These are phyloP conservation scores for Drosophila carrolli DNA, from an alignment of 1,140 invertebrate species.

Conservation along the genomic window DNA sequence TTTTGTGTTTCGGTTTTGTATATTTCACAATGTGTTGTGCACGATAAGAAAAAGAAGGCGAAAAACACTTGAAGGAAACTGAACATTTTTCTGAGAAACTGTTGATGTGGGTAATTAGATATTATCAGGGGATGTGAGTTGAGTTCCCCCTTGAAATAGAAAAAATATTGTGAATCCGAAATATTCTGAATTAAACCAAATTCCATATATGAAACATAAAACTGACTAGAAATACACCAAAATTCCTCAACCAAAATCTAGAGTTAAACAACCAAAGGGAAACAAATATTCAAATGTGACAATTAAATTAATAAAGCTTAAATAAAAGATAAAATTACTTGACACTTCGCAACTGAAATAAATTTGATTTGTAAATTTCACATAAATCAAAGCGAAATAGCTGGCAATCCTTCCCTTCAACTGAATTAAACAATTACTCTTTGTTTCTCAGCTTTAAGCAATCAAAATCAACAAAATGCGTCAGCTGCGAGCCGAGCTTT, in stretches of 20 bases:
- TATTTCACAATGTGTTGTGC: slow-evolving; percentile 2
- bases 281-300: slow-evolving; percentile 25
- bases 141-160: not conserved
- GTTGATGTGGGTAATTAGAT: slow-evolving; percentile 51
- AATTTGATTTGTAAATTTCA: slow-evolving; percentile 44
- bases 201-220: not conserved
- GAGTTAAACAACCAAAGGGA: slow-evolving; percentile 8
- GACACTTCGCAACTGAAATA: slow-evolving; percentile 27
- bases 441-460: slow-evolving; percentile 53
- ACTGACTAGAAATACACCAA: too few relatives aligned
- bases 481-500: slow-evolving; percentile 62
- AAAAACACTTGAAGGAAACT: slow-evolving; percentile 28
- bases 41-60: slow-evolving; percentile 20
- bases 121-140: slow-evolving; percentile 16
- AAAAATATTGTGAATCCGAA: not conserved
- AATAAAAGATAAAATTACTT: slow-evolving; percentile 17
- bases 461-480: slow-evolving; percentile 53
- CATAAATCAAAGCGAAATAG: slow-evolving; percentile 47
- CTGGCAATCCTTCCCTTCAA: slow-evolving; percentile 24
- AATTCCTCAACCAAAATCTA: slow-evolving; percentile 3
- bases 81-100: slow-evolving; percentile 38
- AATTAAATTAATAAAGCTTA: slow-evolving; percentile 49
- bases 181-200: not conserved
- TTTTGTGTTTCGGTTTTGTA: slow-evolving; percentile 27
- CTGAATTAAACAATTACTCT: slow-evolving; percentile 47